Base-by-base conservation (phyloP, 1,140 invertebrate species). In the Cherax quadricarinatus region DNA sequence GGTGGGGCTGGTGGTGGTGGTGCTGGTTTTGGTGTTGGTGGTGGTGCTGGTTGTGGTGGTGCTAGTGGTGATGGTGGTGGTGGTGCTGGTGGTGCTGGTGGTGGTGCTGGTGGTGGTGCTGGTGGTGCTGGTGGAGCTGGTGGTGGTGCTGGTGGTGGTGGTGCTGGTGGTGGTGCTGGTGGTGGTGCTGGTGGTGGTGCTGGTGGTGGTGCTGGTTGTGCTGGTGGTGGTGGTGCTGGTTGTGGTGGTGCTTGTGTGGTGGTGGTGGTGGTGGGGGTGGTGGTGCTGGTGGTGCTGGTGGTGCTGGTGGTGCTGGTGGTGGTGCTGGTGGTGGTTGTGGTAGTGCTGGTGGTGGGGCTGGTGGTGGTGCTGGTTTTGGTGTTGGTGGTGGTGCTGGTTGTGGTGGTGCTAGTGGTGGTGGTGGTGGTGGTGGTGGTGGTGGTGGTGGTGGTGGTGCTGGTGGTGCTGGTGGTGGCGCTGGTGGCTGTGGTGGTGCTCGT, bases 381-480 rank as follows among this genome's bases (percentile, higher is more conserved):
- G n/a, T n/a, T n/a, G n/a, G 30, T 75, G 21, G 16, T 75, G 73
- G 73, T 75, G 73, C 5, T 75, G 30, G 16, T n/a, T 4, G 73
- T n/a, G 73, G 30, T 24, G 30, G 21, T 24, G 73, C 5, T 24
- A 16, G 73, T 75, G 73, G 73, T 41, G 30, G 30, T 75, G 73
- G 73, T n/a, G 73, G 73, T n/a, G 21, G 21, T n/a, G 73, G 73
- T n/a, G 73, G 73, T 75, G 73, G 73, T 75, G 73, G 73, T 24
- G 30, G 16, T 75, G 73, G 21, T 75, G 21, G 30, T 75, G 73
- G 53, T 12, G 53, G 53, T 12, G 53, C 4, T 57, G 53, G 53
- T 57, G 53, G 53, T 57, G 53, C 5, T 57, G 53, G 53, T 57
- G 2, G 73, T 78, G 73, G 73, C 2, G 73, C 9, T 24, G 30